Conservation (phyloP, 2,797 vertebrate species). For the Lagodon rhomboides region DNA sequence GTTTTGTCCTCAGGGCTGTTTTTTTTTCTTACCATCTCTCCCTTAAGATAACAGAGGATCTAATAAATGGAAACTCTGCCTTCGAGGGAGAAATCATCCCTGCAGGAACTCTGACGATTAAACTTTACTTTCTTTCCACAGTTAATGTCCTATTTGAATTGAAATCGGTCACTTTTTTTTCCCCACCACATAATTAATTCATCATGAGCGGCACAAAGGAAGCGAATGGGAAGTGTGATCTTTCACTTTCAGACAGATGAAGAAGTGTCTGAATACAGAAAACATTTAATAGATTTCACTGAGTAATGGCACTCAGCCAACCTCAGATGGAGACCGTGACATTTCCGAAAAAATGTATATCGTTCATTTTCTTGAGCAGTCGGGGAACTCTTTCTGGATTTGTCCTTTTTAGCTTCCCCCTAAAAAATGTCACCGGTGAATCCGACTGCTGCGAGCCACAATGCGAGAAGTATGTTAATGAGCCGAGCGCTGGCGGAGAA, state of each 20-base stretch:
- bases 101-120: slow-evolving; percentile 14
- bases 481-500: slow-evolving; percentile 3
- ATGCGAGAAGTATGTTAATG: slow-evolving; percentile 15
- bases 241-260: slow-evolving; percentile 23
- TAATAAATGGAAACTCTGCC: slow-evolving; percentile 43
- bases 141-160: slow-evolving; percentile 17
- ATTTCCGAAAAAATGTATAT: slow-evolving; percentile 36
- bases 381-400: slow-evolving; percentile 20
- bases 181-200: slow-evolving; percentile 32
- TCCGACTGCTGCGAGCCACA: background rate
- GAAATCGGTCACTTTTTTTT: slow-evolving; percentile 19
- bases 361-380: slow-evolving; percentile 31
- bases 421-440: slow-evolving; percentile 44
- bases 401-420: slow-evolving; percentile 42
- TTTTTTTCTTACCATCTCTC: background rate
- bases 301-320: slow-evolving; percentile 24
- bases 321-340: slow-evolving; percentile 35
- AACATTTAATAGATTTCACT: slow-evolving; percentile 20
- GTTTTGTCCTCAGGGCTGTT: slow-evolving; percentile 6
- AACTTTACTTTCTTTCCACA: slow-evolving; percentile 7
- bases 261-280: background rate
- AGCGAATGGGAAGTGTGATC: slow-evolving; percentile 28
- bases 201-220: slow-evolving; percentile 26
- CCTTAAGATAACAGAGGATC: slow-evolving; percentile 33
- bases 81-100: slow-evolving; percentile 29